These are phyloP conservation scores for Drosophila jambulina DNA, from an alignment of 1,140 invertebrate species.

Conservation along the genomic window DNA sequence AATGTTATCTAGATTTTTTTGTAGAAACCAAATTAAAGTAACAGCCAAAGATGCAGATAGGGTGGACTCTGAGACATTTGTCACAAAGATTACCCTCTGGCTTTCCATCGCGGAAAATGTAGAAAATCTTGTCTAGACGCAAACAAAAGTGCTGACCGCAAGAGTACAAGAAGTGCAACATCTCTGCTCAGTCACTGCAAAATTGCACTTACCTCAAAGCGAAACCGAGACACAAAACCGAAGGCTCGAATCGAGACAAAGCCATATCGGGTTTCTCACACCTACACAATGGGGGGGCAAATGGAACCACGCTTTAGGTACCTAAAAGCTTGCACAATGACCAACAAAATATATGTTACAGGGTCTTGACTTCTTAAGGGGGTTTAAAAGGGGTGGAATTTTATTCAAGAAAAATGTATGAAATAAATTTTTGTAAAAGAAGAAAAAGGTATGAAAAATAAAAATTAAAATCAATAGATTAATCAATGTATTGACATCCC, in stretches of 20 bases:
- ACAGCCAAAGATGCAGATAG: slow-evolving; percentile 28
- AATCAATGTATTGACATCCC: neutral
- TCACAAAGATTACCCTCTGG: slow-evolving; percentile 16
- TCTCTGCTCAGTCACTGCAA: slow-evolving; percentile 53
- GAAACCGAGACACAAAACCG: slow-evolving; percentile 41
- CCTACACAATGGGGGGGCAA: slow-evolving; percentile 56
- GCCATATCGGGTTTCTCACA: slow-evolving; percentile 75
- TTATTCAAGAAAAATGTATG: no score
- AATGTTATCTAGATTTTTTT: slow-evolving; percentile 57
- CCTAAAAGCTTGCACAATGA: slow-evolving; percentile 75
- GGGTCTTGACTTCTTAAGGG: neutral
- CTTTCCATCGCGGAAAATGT: slow-evolving; percentile 7
- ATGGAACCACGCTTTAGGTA: slow-evolving; percentile 54
- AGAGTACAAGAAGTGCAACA: slow-evolving; percentile 14
- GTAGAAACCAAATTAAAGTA: slow-evolving; percentile 38
- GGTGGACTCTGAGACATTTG: slow-evolving; percentile 9
- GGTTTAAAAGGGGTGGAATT: neutral
- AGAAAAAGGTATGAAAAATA: no score
- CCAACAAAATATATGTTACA: slow-evolving; percentile 8
- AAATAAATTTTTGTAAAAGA: neutral
- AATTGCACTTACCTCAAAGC: slow-evolving; percentile 58
- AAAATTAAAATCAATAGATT: no score
- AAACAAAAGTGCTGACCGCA: slow-evolving; percentile 23
- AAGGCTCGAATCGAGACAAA: slow-evolving; percentile 25
- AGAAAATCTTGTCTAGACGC: slow-evolving; percentile 27